Conservation (phyloP, 2,113 vertebrate species). For the Barnardius zonarius region DNA sequence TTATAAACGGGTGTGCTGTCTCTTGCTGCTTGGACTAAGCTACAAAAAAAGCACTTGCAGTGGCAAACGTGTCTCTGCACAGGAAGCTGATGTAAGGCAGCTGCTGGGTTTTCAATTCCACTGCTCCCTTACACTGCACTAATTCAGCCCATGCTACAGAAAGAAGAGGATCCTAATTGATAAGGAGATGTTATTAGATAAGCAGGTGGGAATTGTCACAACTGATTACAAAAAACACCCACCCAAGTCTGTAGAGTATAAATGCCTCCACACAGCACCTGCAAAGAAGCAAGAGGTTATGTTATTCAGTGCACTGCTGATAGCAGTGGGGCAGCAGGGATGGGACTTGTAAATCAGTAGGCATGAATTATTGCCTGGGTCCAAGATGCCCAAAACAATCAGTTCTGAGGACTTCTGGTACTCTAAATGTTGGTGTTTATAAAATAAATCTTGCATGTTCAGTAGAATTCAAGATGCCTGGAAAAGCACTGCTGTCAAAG, state of each 20-base stretch:
- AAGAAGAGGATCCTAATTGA: not conserved
- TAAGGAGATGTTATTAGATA: not conserved
- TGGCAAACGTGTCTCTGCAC: not conserved
- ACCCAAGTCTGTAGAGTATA: not conserved
- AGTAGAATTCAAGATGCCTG: not conserved
- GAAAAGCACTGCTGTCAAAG: not conserved
- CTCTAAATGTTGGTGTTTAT: not conserved
- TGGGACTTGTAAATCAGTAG: not conserved
- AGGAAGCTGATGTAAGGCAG: constrained; percentile 8
- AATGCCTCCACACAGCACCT: not conserved
- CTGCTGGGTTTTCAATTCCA: constrained; percentile 1
- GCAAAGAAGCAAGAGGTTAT: not conserved
- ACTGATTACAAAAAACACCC: not conserved
- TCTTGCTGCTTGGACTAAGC: not conserved
- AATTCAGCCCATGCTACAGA: not conserved
- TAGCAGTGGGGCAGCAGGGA: not conserved
- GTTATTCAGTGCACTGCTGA: not conserved
- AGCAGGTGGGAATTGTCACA: constrained; percentile 21
- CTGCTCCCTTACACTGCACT: rapidly evolving
- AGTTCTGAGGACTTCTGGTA: not conserved
- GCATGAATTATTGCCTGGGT: not conserved
- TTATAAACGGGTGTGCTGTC: not conserved
- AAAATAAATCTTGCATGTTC: not conserved
- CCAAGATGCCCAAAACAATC: not conserved
- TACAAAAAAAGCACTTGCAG: constrained; percentile 3